Conservation (phyloP, 2,888 invertebrate species). For the Deladenus siricidicola region DNA sequence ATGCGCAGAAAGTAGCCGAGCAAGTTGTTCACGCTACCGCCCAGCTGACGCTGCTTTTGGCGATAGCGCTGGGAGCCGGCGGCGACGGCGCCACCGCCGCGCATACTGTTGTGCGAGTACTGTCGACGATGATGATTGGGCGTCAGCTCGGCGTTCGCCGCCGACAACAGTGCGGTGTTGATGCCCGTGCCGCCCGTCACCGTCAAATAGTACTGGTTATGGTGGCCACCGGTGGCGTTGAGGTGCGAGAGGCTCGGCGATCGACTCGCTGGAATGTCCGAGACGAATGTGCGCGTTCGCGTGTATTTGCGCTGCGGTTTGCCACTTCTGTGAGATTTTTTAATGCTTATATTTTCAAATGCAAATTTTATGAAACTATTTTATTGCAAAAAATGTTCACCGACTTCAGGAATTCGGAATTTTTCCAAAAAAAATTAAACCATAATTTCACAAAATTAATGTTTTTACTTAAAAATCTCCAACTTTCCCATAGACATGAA, state of each 20-base stretch:
- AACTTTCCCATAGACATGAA: no score
- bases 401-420: no score
- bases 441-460: no score
- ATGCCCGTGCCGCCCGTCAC: not conserved
- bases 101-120: not conserved
- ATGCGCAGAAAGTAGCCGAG: not conserved
- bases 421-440: no score
- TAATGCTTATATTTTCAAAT: not conserved
- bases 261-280: constrained; percentile 28
- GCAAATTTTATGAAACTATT: not conserved
- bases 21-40: not conserved
- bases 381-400: no score
- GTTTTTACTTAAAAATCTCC: no score
- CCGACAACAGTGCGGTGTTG: not conserved
- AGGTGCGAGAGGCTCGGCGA: constrained; percentile 16
- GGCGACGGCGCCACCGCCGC: not conserved
- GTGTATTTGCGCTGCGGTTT: constrained; percentile 18
- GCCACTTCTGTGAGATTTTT: not conserved
- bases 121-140: not conserved
- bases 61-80: no score
- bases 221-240: not conserved
- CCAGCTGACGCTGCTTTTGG: not conserved
- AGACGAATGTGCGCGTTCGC: constrained; percentile 35
- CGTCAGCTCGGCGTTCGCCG: no score
- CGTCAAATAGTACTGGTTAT: not conserved